Percentiles rank a stretch among this genome's conserved stretches.
phyloP scores from a whole-genome alignment of 2,113 vertebrate species.

The Dolichotis patagonum region DNA sequence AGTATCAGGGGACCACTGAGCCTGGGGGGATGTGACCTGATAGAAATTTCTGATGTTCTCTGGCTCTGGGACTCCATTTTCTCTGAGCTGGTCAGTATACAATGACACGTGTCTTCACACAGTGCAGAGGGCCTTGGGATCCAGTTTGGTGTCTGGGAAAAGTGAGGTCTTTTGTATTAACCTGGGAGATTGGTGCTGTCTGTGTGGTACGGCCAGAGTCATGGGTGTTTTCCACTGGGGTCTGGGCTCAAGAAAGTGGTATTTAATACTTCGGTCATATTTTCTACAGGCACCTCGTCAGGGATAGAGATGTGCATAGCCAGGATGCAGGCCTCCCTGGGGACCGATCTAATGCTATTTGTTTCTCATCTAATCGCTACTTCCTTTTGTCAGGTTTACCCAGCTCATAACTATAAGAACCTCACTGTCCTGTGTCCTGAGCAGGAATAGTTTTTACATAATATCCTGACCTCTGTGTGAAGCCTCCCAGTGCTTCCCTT shows the following conservation, averaged over 20 bases:
- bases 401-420: background rate
- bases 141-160: background rate
- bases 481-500: background rate
- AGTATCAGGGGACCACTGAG: too few relatives aligned
- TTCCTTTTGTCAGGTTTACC: background rate
- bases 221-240: background rate
- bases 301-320: background rate
- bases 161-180: background rate
- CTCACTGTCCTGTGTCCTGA: background rate
- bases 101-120: background rate
- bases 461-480: background rate
- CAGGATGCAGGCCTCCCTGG: background rate
- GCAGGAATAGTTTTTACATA: background rate
- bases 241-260: background rate
- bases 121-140: background rate
- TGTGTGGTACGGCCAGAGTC: background rate
- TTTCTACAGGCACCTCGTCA: background rate
- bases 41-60: background rate
- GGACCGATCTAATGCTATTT: background rate
- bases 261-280: background rate
- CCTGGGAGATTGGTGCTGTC: background rate
- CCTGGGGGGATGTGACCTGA: background rate
- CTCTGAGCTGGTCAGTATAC: background rate
- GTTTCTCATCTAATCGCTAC: background rate
- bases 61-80: background rate